A percentile compares a stretch with the other conserved stretches of the same genome.
Evolutionary conservation across 2,113 vertebrate species (phyloP).

Genomic region (Cathartes aura): DNA sequence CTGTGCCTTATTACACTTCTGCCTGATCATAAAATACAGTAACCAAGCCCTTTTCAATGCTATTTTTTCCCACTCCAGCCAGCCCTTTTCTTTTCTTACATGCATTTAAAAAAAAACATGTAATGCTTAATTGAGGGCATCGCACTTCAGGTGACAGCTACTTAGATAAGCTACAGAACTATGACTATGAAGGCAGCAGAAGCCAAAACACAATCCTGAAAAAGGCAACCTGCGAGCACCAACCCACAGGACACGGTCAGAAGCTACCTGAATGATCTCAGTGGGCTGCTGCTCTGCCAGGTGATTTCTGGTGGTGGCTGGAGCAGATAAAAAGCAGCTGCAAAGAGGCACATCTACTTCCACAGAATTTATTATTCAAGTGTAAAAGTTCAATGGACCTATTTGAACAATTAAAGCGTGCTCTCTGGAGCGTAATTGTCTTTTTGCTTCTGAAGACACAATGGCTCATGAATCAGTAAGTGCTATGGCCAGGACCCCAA

Average conservation of each 20-base stretch:
- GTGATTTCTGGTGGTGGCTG: background rate
- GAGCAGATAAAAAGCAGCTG: background rate
- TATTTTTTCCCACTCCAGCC: background rate
- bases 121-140: background rate
- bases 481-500: background rate
- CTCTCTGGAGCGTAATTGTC: background rate
- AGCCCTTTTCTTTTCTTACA: background rate
- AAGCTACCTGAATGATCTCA: background rate
- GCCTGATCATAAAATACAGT: background rate
- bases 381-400: background rate
- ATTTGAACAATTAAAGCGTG: slow-evolving; percentile 11
- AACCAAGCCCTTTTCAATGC: background rate
- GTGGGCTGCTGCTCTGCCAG: background rate
- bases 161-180: background rate
- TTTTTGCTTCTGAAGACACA: background rate
- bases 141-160: background rate
- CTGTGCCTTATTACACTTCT: background rate
- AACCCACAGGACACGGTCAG: background rate
- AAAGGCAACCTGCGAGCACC: background rate
- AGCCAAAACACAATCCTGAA: background rate
- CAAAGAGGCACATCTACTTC: background rate
- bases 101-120: background rate
- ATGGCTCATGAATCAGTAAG: background rate
- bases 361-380: background rate
- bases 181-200: background rate